Percentiles rank a stretch among this genome's conserved stretches.
phyloP scores from a whole-genome alignment of 2,113 vertebrate species.

The Gadus chalcogrammus region DNA sequence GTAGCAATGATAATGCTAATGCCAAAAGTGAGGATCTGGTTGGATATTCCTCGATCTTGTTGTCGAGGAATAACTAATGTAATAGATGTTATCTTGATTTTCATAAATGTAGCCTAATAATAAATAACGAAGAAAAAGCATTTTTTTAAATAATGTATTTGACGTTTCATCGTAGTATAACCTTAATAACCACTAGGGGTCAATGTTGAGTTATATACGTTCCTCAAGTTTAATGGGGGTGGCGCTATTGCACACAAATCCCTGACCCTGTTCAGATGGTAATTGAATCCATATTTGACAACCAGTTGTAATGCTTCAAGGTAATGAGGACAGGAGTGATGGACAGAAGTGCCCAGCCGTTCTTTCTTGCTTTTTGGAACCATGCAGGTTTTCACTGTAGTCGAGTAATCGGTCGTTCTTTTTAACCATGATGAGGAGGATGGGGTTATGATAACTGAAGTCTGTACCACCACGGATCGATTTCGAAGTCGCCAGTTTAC shows the following conservation, averaged over 20 bases:
- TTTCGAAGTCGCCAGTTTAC: constrained; percentile 33
- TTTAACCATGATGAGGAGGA: no score
- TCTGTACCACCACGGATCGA: constrained; percentile 13
- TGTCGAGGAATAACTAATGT: no score
- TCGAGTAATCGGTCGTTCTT: not conserved
- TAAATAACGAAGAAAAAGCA: no score
- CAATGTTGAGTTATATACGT: constrained; percentile 7
- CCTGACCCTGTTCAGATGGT: constrained; percentile 22
- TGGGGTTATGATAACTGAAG: constrained; percentile 21
- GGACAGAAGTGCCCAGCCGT: constrained; percentile 2
- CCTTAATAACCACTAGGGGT: no score
- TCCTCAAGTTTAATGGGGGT: constrained; percentile 24
- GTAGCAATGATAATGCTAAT: no score
- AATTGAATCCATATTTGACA: constrained; percentile 16
- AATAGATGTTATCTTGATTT: no score
- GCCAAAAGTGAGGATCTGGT: no score
- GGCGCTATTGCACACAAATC: constrained; percentile 48
- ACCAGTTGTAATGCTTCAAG: constrained; percentile 41
- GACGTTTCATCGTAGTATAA: not conserved
- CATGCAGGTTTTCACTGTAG: constrained; percentile 4
- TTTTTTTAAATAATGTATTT: not conserved
- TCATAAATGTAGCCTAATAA: no score
- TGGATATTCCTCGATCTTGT: no score
- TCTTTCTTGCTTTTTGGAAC: constrained; percentile 7
- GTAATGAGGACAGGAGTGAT: constrained; percentile 1